phyloP scores from a whole-genome alignment of 2,797 vertebrate genomes.

The Moxostoma hubbsi region DNA sequence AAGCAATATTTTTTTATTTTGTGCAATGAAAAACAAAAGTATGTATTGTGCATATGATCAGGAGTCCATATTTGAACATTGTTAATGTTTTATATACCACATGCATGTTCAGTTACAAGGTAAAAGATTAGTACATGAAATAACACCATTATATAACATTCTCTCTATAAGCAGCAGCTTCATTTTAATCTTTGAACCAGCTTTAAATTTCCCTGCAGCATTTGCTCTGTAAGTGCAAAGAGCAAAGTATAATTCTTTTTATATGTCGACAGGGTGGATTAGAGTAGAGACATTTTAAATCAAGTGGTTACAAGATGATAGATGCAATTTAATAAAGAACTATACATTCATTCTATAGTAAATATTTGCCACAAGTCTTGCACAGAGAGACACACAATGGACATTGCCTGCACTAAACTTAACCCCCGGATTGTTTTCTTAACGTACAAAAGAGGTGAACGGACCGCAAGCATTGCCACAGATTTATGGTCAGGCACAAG shows the following conservation, averaged over 20 bases:
- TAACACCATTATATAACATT: not conserved
- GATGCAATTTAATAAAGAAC: conserved; percentile 1
- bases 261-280: not conserved
- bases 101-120: conserved; percentile 24
- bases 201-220: not conserved
- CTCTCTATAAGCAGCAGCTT: not conserved
- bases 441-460: not conserved
- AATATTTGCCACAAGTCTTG: not conserved
- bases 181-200: not conserved
- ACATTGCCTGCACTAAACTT: not conserved
- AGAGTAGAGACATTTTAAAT: not conserved
- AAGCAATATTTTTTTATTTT: conserved; percentile 12
- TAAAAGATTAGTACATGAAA: not conserved
- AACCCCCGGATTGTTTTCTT: not conserved
- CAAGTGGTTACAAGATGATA: conserved; percentile 23
- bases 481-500: conserved; percentile 24
- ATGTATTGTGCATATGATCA: not conserved
- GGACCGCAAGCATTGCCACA: conserved; percentile 14
- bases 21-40: not conserved
- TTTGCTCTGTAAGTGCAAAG: not conserved
- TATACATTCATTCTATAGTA: conserved; percentile 10
- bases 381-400: not conserved
- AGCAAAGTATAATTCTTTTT: not conserved
- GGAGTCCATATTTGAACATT: not conserved
- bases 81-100: conserved; percentile 5